phyloP scores from a whole-genome alignment of 2,888 invertebrate species.

The Pachymerium ferrugineum region DNA sequence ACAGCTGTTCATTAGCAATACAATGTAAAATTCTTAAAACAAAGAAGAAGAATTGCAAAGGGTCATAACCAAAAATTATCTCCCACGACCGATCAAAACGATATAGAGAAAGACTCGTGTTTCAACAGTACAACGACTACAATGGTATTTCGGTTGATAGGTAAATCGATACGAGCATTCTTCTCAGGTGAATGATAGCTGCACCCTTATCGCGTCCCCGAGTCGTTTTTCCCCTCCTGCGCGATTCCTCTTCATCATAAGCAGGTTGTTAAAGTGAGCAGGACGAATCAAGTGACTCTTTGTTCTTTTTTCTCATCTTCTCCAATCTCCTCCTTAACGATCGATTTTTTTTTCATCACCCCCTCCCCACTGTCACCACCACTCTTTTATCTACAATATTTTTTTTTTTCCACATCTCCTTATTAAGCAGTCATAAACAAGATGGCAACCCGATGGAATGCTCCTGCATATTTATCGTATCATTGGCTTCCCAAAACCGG shows the following conservation, averaged over 20 bases:
- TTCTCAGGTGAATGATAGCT: conserved; percentile 6
- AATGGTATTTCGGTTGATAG: conserved; percentile 7
- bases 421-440: conserved; percentile 18
- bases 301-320: neutral
- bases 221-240: neutral
- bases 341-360: neutral
- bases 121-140: neutral
- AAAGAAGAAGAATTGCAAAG: no score
- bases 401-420: neutral
- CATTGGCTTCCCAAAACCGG: no score
- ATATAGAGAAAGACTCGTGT: no score
- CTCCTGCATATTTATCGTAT: conserved; percentile 1
- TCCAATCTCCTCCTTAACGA: neutral
- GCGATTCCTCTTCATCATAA: neutral
- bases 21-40: no score
- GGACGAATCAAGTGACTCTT: conserved; percentile 3
- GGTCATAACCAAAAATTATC: no score
- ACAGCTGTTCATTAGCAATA: no score
- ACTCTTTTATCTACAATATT: no score
- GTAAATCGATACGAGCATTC: conserved; percentile 15
- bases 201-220: neutral
- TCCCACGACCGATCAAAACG: no score
- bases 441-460: conserved; percentile 15
- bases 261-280: neutral
- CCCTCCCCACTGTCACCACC: neutral